Conservation (phyloP, 2,888 invertebrate genomes). For the Myathropa florea region DNA sequence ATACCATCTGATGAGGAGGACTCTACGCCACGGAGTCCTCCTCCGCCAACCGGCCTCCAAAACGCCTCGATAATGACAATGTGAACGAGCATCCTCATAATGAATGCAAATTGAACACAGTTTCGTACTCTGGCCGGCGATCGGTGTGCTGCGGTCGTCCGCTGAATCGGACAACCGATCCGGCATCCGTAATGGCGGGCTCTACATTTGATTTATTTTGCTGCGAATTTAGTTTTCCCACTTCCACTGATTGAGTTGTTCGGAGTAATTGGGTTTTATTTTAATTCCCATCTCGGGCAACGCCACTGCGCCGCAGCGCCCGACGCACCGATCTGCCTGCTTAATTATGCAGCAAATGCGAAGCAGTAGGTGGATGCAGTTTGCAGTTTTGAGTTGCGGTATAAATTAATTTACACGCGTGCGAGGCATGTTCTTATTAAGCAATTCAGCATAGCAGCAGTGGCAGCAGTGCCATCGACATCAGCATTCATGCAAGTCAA, state of each 20-base stretch:
- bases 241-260: slow-evolving; percentile 68
- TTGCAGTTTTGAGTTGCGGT: slow-evolving; percentile 35
- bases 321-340: neutral
- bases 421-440: slow-evolving; percentile 67
- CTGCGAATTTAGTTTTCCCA: slow-evolving; percentile 62
- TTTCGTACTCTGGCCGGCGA: slow-evolving; percentile 60
- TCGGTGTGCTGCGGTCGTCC: slow-evolving; percentile 4
- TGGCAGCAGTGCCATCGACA: neutral
- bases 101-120: slow-evolving; percentile 71
- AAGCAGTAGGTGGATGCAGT: slow-evolving; percentile 50
- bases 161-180: neutral
- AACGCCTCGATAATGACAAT: slow-evolving; percentile 53
- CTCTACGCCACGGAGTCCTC: neutral
- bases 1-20: slow-evolving; percentile 22
- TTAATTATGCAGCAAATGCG: slow-evolving; percentile 58
- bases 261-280: slow-evolving; percentile 60
- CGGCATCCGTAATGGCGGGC: slow-evolving; percentile 27
- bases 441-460: slow-evolving; percentile 35
- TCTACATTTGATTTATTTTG: slow-evolving; percentile 59
- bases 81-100: slow-evolving; percentile 52
- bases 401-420: slow-evolving; percentile 69
- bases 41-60: neutral
- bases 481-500: slow-evolving; percentile 28
- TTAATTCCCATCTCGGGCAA: slow-evolving; percentile 19
- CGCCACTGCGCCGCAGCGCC: neutral